Percentiles rank a stretch among this genome's conserved stretches.
Conservation (phyloP, 2,113 vertebrate genomes). For the Polypterus bichir region DNA sequence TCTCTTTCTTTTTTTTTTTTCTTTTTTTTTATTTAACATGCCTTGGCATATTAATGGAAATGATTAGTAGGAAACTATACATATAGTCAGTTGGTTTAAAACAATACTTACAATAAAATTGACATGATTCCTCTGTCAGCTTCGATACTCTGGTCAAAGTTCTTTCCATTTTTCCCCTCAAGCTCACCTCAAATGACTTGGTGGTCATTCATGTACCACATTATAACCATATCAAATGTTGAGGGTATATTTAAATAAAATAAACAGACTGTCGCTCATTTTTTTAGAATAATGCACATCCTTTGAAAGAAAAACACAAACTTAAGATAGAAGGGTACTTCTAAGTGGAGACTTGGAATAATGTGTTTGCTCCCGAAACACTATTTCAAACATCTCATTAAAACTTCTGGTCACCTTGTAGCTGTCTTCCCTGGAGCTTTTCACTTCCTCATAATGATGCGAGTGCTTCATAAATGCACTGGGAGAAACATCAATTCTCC, state of each 20-base stretch:
- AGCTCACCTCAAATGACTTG: constrained; percentile 88
- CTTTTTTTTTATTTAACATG: constrained; percentile 33
- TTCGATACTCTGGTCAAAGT: constrained; percentile 88
- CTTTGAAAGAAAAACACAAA: constrained; percentile 84
- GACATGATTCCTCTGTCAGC: constrained; percentile 85
- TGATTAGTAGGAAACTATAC: constrained; percentile 28
- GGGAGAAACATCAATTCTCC: constrained; percentile 98
- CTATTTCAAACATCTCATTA: constrained; percentile 45
- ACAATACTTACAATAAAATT: constrained; percentile 88
- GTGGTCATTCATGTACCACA: constrained; percentile 80
- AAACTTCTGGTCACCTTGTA: constrained; percentile 91
- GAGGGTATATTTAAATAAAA: constrained; percentile 86
- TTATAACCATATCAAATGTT: constrained; percentile 88
- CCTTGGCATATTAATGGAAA: constrained; percentile 27
- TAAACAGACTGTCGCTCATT: constrained; percentile 88
- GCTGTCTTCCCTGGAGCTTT: constrained; percentile 81
- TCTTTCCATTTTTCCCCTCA: constrained; percentile 80
- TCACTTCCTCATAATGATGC: constrained; percentile 86
- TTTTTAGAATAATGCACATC: constrained; percentile 84
- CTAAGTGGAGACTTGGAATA: constrained; percentile 54
- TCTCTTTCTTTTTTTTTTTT: constrained; percentile 10
- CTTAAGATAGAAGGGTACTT: constrained; percentile 76
- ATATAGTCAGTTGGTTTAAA: constrained; percentile 67
- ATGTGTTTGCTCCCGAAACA: constrained; percentile 37
- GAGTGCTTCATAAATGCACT: constrained; percentile 98